These are phyloP conservation scores for Neosalanx taihuensis DNA, from an alignment of 2,797 vertebrate species.

Conservation along the genomic window DNA sequence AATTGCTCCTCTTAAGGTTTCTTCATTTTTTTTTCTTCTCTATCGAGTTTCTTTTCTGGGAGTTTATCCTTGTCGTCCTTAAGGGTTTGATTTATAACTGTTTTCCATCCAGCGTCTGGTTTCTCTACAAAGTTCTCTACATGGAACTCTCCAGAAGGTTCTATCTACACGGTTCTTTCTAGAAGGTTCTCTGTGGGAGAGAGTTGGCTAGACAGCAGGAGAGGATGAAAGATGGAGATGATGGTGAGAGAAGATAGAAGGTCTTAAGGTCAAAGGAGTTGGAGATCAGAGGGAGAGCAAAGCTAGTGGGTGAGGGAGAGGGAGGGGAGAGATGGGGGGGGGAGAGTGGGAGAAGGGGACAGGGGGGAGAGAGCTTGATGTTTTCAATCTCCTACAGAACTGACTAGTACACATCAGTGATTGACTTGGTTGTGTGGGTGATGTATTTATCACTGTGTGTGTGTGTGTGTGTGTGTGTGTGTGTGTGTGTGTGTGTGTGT, in stretches of 20 bases:
- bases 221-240: not conserved
- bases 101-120: too few relatives aligned
- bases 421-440: slow-evolving; percentile 1
- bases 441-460: not conserved
- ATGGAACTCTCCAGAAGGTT: too few relatives aligned
- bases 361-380: not conserved
- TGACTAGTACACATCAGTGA: not conserved
- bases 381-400: not conserved
- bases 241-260: not conserved
- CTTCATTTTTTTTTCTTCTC: too few relatives aligned
- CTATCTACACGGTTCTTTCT: too few relatives aligned
- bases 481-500: not conserved
- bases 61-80: too few relatives aligned
- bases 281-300: not conserved
- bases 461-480: not conserved
- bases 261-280: not conserved
- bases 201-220: not conserved
- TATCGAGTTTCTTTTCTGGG: too few relatives aligned
- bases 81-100: too few relatives aligned
- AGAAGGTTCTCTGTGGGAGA: too few relatives aligned
- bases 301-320: not conserved
- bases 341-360: not conserved
- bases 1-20: too few relatives aligned
- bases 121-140: too few relatives aligned
- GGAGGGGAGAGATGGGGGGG: too few relatives aligned